Conservation (phyloP, 2,113 vertebrate genomes). For the Perca flavescens region DNA sequence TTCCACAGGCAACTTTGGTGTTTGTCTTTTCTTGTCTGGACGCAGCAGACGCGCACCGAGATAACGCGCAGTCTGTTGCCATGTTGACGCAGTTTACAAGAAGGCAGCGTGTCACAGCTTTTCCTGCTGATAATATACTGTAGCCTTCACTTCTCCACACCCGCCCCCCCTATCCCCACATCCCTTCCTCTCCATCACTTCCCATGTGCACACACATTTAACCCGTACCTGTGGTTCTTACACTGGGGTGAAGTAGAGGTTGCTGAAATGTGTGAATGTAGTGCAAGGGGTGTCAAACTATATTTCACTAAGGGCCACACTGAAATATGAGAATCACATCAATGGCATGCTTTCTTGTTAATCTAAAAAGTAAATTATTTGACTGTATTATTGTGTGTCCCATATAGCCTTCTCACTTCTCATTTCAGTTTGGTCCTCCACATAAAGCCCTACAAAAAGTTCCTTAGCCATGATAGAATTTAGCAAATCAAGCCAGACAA, state of each 20-base stretch:
- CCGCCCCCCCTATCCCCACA: too few species aligned
- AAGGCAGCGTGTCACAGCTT: slow-evolving; percentile 22
- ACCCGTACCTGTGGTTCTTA: neutral
- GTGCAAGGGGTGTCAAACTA: too few species aligned
- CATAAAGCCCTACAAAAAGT: too few species aligned
- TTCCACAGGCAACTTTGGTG: slow-evolving; percentile 51
- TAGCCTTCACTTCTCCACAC: neutral
- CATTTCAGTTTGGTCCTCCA: too few species aligned
- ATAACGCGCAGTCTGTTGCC: slow-evolving; percentile 47
- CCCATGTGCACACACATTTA: neutral
- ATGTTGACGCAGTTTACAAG: slow-evolving; percentile 64
- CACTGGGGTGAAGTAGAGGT: neutral
- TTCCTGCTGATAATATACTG: slow-evolving; percentile 17
- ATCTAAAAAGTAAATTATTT: too few species aligned
- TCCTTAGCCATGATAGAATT: too few species aligned
- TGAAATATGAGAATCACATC: too few species aligned
- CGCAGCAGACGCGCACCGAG: slow-evolving; percentile 35
- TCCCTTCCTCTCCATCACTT: neutral
- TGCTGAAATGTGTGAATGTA: neutral
- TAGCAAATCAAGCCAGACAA: too few species aligned
- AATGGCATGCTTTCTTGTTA: too few species aligned
- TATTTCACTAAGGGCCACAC: too few species aligned
- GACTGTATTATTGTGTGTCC: too few species aligned
- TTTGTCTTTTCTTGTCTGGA: slow-evolving; percentile 67
- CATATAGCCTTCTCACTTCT: too few species aligned